Base-by-base conservation (phyloP, 2,888 invertebrate genomes). In the Lymantria monacha region DNA sequence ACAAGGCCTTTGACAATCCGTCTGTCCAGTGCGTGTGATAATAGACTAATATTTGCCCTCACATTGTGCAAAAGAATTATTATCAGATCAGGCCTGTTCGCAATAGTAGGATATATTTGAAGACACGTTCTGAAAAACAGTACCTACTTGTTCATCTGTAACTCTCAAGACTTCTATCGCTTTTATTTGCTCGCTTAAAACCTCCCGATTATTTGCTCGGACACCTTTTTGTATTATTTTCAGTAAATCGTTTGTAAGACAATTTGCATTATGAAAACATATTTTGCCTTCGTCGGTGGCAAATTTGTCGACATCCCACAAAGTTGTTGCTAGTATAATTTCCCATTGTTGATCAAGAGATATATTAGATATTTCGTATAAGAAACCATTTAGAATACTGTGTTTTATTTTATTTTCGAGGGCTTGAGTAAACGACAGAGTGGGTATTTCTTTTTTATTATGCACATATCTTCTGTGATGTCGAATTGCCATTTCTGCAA, bases 261-360 rank as follows among this genome's bases (percentile, higher is more conserved):
- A 79, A 52, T 90, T 89, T 1, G 61, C 62, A 53, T 59, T 80
- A 9, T 66, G 57, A 42, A 85, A 90, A 55, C 87, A 87, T 44
- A 78, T 74, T 64, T 82, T 81, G n/a, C 64, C 74, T 72, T 87
- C 87, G 12, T 83, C 76, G 12, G 70, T 86, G 0, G 77, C 69
- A 58, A 84, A 83, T 51, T 74, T 85, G 12, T 85, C 83, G 37
- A 72, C 79, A 60, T 91, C 91, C 87, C 88, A 91, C 13, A 86
- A 46, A 2, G 67, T 73, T 22, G 80, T 72, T 0, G 89, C 83
- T 13, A 87, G 55, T 2, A 82, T 55, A 2, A 84, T 49, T 15
- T 89, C 87, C 82, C 83, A 87, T 30, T 83, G 83, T 33, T 90
- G 74, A 8, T 81, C 62, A 30, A 89, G 63, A 44, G 70, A 76